phyloP scores from a whole-genome alignment of 2,113 vertebrate species.

The Eonycteris spelaea region DNA sequence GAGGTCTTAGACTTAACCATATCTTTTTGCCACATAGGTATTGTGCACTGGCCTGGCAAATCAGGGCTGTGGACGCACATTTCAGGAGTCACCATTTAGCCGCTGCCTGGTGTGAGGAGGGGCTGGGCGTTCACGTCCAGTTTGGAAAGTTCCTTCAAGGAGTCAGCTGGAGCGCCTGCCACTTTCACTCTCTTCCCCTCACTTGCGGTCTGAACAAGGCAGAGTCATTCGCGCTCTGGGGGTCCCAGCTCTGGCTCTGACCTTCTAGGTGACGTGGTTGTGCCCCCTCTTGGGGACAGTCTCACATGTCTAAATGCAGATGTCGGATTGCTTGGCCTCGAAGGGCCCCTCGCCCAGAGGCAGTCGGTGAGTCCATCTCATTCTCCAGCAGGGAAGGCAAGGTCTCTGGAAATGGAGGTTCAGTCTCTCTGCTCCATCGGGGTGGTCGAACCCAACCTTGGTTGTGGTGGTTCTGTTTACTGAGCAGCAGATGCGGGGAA shows the following conservation, averaged over 20 bases:
- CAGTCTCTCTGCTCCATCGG: neutral
- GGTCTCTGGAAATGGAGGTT: neutral
- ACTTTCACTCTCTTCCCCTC: neutral
- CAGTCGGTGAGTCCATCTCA: neutral
- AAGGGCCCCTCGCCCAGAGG: neutral
- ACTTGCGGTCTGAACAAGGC: neutral
- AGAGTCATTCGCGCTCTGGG: accelerated
- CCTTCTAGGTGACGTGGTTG: too few relatives aligned
- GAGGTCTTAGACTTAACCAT: too few relatives aligned
- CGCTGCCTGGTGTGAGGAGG: neutral
- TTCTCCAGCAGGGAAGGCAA: neutral
- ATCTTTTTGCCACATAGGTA: neutral
- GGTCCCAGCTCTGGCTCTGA: neutral
- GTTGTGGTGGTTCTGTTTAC: neutral
- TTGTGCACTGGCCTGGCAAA: neutral
- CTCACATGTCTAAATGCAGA: neutral
- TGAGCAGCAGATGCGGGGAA: neutral
- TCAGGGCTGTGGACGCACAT: neutral
- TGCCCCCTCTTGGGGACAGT: neutral
- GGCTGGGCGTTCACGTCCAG: neutral
- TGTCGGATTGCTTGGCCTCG: neutral
- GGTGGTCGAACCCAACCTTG: neutral
- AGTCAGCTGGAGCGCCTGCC: neutral
- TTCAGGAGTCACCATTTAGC: neutral
- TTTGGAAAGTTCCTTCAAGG: neutral